These are phyloP conservation scores for Tribolium freemani DNA, from an alignment of 2,888 invertebrate genomes.

Conservation along the genomic window DNA sequence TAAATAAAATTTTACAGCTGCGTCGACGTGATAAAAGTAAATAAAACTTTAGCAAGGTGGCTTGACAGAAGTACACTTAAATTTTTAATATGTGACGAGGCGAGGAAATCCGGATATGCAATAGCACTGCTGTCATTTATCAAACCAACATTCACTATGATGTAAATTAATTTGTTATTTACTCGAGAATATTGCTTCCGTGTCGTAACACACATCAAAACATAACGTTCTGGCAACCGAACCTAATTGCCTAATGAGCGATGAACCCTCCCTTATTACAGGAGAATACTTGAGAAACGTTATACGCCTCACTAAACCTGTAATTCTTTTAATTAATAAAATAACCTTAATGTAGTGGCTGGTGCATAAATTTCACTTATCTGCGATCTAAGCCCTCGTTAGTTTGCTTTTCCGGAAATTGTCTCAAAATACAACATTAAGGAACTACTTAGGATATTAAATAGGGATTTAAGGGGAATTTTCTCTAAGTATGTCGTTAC, in stretches of 20 bases:
- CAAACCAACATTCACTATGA: neutral
- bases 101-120: neutral
- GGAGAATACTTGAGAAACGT: conserved; percentile 1
- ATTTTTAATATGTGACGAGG: conserved; percentile 21
- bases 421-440: conserved; percentile 42
- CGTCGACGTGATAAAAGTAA: conserved; percentile 27
- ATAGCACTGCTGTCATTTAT: neutral
- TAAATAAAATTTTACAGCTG: conserved; percentile 30
- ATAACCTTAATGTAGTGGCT: conserved; percentile 29
- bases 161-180: neutral
- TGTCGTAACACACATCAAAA: neutral
- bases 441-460: conserved; percentile 41
- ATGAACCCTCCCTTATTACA: conserved; percentile 19
- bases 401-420: conserved; percentile 45
- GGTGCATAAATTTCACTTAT: conserved; percentile 41
- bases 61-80: neutral
- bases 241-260: conserved; percentile 26
- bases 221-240: neutral
- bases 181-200: conserved; percentile 10
- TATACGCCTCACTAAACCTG: conserved; percentile 36
- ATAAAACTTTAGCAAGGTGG: conserved; percentile 28
- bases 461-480: conserved; percentile 28
- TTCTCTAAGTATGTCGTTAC: conserved; percentile 36
- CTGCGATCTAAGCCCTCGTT: conserved; percentile 36
- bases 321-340: conserved; percentile 43